These are phyloP conservation scores for Onychomys arenicola DNA, from an alignment of 2,797 vertebrate genomes.

Conservation along the genomic window DNA sequence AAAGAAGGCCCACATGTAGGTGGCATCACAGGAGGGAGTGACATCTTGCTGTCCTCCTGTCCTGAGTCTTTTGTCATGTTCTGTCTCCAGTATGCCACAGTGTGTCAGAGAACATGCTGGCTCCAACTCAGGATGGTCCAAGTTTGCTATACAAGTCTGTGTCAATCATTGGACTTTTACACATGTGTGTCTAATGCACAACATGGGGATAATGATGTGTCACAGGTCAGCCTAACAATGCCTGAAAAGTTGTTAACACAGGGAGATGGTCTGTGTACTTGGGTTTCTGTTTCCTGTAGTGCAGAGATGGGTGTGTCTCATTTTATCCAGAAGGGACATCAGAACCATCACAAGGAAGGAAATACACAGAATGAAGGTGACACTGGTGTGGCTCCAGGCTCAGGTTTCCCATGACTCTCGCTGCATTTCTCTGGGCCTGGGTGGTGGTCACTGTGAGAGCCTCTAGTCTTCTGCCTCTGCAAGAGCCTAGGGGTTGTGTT, in stretches of 20 bases:
- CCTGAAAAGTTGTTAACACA: rapidly evolving
- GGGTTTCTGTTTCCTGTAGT: not conserved
- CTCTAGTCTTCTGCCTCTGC: not conserved
- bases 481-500: not conserved
- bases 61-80: not conserved
- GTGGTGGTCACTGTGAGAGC: not conserved
- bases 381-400: not conserved
- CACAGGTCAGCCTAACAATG: not conserved
- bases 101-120: rapidly evolving
- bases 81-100: rapidly evolving
- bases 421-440: not conserved
- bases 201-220: rapidly evolving
- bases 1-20: rapidly evolving
- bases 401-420: rapidly evolving
- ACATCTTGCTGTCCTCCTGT: rapidly evolving
- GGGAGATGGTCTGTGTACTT: rapidly evolving
- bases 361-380: rapidly evolving
- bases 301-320: rapidly evolving
- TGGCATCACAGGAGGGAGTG: not conserved
- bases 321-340: not conserved
- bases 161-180: not conserved
- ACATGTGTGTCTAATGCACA: not conserved
- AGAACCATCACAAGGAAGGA: not conserved
- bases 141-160: not conserved
- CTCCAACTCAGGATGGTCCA: too few relatives aligned